Evolutionary conservation across 2,113 vertebrate genomes (phyloP).

Genomic region (Scopus umbretta): DNA sequence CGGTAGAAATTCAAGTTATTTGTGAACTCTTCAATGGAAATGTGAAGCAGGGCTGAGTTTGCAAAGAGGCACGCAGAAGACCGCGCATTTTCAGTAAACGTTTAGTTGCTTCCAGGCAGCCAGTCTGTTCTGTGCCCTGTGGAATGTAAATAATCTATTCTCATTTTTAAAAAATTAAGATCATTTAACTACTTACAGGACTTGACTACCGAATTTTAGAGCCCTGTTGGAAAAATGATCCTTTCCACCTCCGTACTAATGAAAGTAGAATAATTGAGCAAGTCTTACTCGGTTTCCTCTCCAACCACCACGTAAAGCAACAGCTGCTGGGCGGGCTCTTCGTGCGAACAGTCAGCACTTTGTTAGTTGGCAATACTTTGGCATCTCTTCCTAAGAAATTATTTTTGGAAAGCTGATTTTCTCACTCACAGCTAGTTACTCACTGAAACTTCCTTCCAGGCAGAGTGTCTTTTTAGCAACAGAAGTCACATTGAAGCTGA

Average conservation of each 20-base stretch:
- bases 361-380: background rate
- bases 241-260: slow-evolving; percentile 13
- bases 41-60: background rate
- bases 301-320: background rate
- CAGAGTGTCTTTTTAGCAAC: background rate
- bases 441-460: background rate
- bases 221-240: slow-evolving; percentile 34
- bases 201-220: slow-evolving; percentile 37
- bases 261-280: background rate
- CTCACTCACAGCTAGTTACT: background rate
- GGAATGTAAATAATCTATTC: slow-evolving; percentile 51
- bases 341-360: background rate
- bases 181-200: slow-evolving; percentile 10
- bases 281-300: background rate
- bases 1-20: background rate
- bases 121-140: background rate
- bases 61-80: background rate
- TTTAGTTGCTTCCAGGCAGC: background rate
- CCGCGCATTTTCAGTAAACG: background rate
- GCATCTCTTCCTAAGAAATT: background rate
- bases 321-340: slow-evolving; percentile 25
- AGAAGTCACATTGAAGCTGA: background rate
- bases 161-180: background rate
- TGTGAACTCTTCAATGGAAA: background rate
- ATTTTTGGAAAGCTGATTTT: background rate